Conservation (phyloP, 2,797 vertebrate species). For the Syngnathus acus region DNA sequence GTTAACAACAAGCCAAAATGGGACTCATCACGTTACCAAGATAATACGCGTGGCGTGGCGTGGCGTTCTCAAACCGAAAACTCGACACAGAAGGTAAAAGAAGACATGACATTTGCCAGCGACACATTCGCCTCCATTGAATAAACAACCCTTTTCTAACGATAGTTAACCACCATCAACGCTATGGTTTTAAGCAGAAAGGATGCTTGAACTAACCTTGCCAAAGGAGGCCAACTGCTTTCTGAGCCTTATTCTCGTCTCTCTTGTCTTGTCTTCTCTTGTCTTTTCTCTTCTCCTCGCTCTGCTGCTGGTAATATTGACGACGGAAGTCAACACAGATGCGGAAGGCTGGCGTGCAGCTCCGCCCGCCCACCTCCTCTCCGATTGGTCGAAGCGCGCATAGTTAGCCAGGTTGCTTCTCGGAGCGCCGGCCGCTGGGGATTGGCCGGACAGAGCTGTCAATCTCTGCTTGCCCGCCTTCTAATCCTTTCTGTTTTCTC, state of each 20-base stretch:
- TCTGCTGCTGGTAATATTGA: constrained; percentile 50
- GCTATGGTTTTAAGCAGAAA: neutral
- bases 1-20: neutral
- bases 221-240: constrained; percentile 10
- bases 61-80: neutral
- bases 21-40: neutral
- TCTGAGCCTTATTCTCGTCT: constrained; percentile 6
- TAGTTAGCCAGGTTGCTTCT: constrained; percentile 44
- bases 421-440: neutral
- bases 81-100: neutral
- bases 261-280: constrained; percentile 4
- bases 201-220: constrained; percentile 35
- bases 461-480: constrained; percentile 17
- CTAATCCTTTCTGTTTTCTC: constrained; percentile 9
- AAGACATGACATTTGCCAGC: neutral
- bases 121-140: neutral
- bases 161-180: neutral
- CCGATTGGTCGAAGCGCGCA: constrained; percentile 36
- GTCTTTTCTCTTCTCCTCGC: constrained; percentile 1
- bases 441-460: constrained; percentile 35
- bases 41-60: neutral
- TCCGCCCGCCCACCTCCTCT: constrained; percentile 29
- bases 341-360: neutral
- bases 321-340: constrained; percentile 63
- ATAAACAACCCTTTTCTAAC: neutral